Base-by-base conservation (phyloP, 2,888 invertebrate species). In the Phortica okadai region DNA sequence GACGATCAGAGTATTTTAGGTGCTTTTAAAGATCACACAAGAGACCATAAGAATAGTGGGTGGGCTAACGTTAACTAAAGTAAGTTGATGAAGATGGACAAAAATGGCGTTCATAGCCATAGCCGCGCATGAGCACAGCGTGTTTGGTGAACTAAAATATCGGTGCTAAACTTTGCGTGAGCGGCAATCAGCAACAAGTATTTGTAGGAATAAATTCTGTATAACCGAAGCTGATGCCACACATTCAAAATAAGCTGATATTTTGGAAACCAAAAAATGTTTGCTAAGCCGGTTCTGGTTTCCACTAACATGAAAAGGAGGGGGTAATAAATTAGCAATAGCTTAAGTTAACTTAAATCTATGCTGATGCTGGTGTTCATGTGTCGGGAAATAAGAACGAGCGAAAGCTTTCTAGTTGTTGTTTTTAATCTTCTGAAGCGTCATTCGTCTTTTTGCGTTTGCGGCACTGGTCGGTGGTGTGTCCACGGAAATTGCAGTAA, bases 401-500 rank as follows among this genome's bases (percentile, higher is more conserved):
- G 70, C 70, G 50, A 69, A 69, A 72, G 70, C 56, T 56, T 10
- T 16, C 54, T 33, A 16, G 56, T 64, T 74, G 76, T 70, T 76
- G 44, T 62, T 16, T 74, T 77, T 82, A 82, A 0, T 81, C 78
- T 16, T 59, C 74, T n/a, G 74, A 41, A 6, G 42, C 56, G 6
- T 42, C 50, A 21, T 58, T 77, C 25, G 79, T 78, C 14, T 74
- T 73, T 14, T 76, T 81, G 0, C 89, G 86, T 77, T 89, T 90
- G 75, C 91, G 90, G 72, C 90, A 91, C 72, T 83, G 77, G 16
- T 87, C 87, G 73, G 73, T 77, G 5, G 86, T 90, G 76, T 90
- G 90, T 6, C 90, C 90, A 6, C 90, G 85, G 84, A 83, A 90
- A 77, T 88, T 89, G 83, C 90, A 90, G 76, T 84, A 83, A n/a